Conservation (phyloP, 2,888 invertebrate genomes). For the Acleris cristana region DNA sequence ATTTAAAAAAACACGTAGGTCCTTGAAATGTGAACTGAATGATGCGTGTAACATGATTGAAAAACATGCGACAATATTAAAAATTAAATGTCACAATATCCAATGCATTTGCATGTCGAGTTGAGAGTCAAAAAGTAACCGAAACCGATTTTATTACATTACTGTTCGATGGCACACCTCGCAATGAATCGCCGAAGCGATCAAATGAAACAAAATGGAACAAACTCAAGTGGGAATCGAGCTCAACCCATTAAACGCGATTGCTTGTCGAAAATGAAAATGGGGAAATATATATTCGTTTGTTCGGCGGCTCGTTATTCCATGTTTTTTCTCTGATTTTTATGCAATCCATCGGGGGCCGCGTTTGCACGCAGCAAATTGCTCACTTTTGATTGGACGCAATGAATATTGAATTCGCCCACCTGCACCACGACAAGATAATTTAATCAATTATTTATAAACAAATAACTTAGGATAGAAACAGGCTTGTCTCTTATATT, state of each 20-base stretch:
- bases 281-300: slow-evolving; percentile 76
- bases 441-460: not conserved
- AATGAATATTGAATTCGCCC: slow-evolving; percentile 44
- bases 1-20: too few relatives aligned
- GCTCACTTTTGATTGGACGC: slow-evolving; percentile 69
- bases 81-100: too few relatives aligned
- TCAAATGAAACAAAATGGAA: slow-evolving; percentile 77
- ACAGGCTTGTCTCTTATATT: too few relatives aligned
- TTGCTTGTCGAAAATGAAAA: slow-evolving; percentile 82
- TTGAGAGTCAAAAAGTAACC: too few relatives aligned
- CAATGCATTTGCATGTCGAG: too few relatives aligned
- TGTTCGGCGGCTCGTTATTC: slow-evolving; percentile 63
- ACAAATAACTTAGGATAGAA: too few relatives aligned
- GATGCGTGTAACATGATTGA: too few relatives aligned
- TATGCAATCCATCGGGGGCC: slow-evolving; percentile 71
- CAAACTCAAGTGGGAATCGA: slow-evolving; percentile 78
- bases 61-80: too few relatives aligned
- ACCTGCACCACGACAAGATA: slow-evolving; percentile 42
- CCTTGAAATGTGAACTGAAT: too few relatives aligned
- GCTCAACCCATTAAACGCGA: slow-evolving; percentile 77
- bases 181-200: slow-evolving; percentile 63
- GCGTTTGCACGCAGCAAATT: slow-evolving; percentile 74
- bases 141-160: slow-evolving; percentile 42
- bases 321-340: slow-evolving; percentile 73
- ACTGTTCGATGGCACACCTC: slow-evolving; percentile 53